Evolutionary conservation across 1,140 invertebrate species (phyloP).

Genomic region (Linepithema humile): DNA sequence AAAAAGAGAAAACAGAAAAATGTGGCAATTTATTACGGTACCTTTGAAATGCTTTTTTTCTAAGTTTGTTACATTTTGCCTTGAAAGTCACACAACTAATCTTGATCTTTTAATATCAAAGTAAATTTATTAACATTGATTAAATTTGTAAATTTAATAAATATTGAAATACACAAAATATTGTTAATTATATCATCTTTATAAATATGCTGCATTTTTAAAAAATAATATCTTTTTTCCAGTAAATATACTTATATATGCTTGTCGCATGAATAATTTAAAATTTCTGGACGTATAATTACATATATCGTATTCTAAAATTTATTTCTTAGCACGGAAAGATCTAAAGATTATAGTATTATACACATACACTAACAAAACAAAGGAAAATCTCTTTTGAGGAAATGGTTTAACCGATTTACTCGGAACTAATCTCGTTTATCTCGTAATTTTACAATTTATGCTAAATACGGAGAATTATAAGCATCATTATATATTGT

Average conservation of each 20-base stretch:
- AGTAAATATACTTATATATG: neutral
- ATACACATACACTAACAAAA: neutral
- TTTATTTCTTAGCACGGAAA: neutral
- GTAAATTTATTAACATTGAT: too few species aligned
- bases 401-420: neutral
- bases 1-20: neutral
- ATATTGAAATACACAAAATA: too few species aligned
- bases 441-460: constrained; percentile 63
- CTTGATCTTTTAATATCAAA: too few species aligned
- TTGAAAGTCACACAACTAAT: too few species aligned
- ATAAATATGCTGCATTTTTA: too few species aligned
- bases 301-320: neutral
- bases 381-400: neutral
- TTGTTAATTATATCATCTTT: too few species aligned
- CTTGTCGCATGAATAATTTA: neutral
- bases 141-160: too few species aligned
- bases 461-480: constrained; percentile 61
- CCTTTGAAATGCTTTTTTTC: neutral
- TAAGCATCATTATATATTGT: constrained; percentile 66
- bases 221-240: too few species aligned
- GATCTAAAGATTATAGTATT: constrained; percentile 35
- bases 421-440: constrained; percentile 15
- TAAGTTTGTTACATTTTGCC: neutral
- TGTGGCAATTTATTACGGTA: neutral
- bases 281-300: too few species aligned